Conservation (phyloP, 2,888 invertebrate species). For the Drosophila mayaguana region DNA sequence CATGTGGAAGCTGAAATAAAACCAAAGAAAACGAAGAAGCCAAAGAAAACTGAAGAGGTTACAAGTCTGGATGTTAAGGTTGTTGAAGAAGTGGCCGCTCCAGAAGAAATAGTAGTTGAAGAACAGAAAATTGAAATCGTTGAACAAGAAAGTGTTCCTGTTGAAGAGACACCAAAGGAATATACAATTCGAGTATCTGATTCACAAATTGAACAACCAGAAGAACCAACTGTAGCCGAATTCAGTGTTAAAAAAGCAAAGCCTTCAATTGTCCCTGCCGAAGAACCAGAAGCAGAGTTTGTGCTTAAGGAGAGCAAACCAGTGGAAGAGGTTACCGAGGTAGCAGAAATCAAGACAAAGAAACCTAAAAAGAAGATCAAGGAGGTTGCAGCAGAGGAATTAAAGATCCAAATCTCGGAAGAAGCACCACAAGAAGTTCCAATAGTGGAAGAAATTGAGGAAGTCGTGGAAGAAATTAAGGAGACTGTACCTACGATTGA, state of each 20-base stretch:
- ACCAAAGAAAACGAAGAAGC: constrained; percentile 77
- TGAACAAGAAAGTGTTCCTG: constrained; percentile 31
- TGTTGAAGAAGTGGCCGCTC: constrained; percentile 59
- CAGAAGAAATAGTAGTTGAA: constrained; percentile 53
- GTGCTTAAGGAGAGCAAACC: constrained; percentile 67
- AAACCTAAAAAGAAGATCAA: constrained; percentile 73
- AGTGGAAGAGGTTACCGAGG: constrained; percentile 72
- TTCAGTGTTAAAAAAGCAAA: constrained; percentile 69
- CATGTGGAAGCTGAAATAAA: constrained; percentile 72
- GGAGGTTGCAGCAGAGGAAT: constrained; percentile 72
- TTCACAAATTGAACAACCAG: constrained; percentile 48
- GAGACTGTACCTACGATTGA: constrained; percentile 45
- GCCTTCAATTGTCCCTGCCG: constrained; percentile 50
- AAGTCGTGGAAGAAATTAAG: constrained; percentile 52
- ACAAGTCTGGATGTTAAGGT: constrained; percentile 74
- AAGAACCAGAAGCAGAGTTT: constrained; percentile 68
- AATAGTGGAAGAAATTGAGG: constrained; percentile 72
- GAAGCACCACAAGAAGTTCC: constrained; percentile 65
- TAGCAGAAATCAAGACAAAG: constrained; percentile 74
- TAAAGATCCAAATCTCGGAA: constrained; percentile 78
- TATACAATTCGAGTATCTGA: constrained; percentile 54
- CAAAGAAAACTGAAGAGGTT: constrained; percentile 66
- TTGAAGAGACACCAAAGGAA: constrained; percentile 55
- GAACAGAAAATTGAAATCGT: constrained; percentile 37
- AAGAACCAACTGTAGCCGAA: constrained; percentile 60